Percentiles rank a stretch among this genome's conserved stretches.
Evolutionary conservation across 2,113 vertebrate species (phyloP).

Genomic region (Pithys albifrons): DNA sequence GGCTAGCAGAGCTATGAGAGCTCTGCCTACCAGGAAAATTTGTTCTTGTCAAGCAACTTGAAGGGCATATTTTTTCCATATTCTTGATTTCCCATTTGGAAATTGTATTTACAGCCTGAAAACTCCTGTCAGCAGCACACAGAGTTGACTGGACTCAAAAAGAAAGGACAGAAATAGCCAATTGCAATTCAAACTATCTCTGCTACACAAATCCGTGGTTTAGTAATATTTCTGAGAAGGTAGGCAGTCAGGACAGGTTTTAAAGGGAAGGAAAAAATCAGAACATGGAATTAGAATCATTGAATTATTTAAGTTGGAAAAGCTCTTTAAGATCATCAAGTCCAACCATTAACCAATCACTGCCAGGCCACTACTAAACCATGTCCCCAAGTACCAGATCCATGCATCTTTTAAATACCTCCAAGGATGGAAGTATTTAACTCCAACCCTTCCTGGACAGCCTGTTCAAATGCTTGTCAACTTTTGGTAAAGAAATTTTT

Average conservation of each 20-base stretch:
- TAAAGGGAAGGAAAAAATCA: neutral
- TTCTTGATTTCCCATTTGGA: neutral
- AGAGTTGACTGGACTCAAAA: neutral
- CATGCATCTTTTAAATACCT: neutral
- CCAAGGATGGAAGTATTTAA: neutral
- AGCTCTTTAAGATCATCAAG: neutral
- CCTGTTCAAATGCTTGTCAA: neutral
- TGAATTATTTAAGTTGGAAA: neutral
- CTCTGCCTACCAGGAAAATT: neutral
- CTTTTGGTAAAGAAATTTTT: neutral
- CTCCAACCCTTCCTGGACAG: neutral
- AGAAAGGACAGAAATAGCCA: neutral
- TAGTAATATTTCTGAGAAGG: neutral
- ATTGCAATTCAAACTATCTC: neutral
- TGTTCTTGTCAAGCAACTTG: neutral
- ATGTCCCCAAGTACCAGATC: neutral
- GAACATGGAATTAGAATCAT: neutral
- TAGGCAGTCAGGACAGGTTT: neutral
- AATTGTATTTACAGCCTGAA: neutral
- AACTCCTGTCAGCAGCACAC: neutral
- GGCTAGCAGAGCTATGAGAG: neutral
- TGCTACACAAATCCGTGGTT: neutral
- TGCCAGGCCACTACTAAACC: neutral
- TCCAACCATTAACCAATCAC: neutral
- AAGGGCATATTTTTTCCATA: neutral